These are phyloP conservation scores for Polypedilum pembai DNA, from an alignment of 1,140 invertebrate species.

Conservation along the genomic window DNA sequence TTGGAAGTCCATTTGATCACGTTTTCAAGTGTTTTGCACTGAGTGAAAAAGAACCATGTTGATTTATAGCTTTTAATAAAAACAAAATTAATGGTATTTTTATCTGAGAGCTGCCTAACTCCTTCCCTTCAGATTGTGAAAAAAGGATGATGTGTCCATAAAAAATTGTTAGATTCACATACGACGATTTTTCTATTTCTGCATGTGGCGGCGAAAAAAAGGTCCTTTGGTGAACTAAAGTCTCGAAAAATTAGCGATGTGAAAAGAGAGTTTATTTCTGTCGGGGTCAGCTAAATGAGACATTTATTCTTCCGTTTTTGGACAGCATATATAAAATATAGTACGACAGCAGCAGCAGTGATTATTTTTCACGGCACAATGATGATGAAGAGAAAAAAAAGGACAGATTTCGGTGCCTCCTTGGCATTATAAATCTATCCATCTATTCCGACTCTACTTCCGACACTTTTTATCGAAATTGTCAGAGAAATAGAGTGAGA, in stretches of 20 bases:
- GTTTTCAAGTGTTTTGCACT: not conserved
- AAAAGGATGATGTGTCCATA: not conserved
- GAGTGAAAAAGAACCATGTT: not conserved
- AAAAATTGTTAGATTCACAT: too few relatives aligned
- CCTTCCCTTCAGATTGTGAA: not conserved
- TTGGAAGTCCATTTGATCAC: not conserved
- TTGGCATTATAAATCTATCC: too few relatives aligned
- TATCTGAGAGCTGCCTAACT: not conserved
- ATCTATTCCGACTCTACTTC: too few relatives aligned
- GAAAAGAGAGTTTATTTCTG: conserved; percentile 12
- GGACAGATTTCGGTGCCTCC: not conserved
- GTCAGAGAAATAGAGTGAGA: not conserved
- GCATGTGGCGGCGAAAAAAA: too few relatives aligned
- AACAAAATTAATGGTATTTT: conserved; percentile 19
- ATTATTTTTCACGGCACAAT: conserved; percentile 2
- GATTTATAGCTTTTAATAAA: conserved; percentile 19
- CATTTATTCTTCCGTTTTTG: conserved; percentile 7
- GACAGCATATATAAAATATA: not conserved
- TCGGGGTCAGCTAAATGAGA: conserved; percentile 7
- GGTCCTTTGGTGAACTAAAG: too few relatives aligned
- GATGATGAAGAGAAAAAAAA: not conserved
- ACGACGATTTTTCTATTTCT: too few relatives aligned
- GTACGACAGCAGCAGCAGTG: not conserved
- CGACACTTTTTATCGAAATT: not conserved
- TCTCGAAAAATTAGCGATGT: conserved; percentile 8